phyloP scores from a whole-genome alignment of 1,140 invertebrate species.

The Physella acuta region DNA sequence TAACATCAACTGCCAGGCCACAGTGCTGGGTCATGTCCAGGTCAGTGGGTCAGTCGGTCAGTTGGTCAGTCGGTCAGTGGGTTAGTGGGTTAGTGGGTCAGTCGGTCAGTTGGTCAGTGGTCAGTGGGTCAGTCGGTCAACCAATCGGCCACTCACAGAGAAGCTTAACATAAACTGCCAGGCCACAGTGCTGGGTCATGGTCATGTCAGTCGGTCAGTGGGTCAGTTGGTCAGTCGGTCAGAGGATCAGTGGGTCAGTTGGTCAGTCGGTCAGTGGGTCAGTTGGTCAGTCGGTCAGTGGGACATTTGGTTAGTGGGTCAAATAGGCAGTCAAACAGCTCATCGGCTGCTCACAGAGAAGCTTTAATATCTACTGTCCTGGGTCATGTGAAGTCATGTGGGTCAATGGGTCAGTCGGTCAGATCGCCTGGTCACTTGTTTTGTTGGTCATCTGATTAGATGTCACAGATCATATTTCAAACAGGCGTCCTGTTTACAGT shows the following conservation, averaged over 20 bases:
- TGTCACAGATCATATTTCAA: too few relatives aligned
- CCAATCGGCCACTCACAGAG: too few relatives aligned
- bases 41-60: neutral
- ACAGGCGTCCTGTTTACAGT: too few relatives aligned
- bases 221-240: too few relatives aligned
- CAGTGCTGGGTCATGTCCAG: slow-evolving; percentile 21
- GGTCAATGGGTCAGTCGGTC: too few relatives aligned
- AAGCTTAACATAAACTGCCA: neutral
- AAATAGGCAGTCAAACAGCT: too few relatives aligned
- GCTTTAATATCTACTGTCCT: slow-evolving; percentile 8
- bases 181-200: slow-evolving; percentile 17
- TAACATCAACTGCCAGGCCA: neutral
- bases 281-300: slow-evolving; percentile 3
- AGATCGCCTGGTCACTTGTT: too few relatives aligned
- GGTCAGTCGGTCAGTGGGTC: slow-evolving; percentile 6
- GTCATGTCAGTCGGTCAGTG: slow-evolving; percentile 7
- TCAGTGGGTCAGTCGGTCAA: neutral
- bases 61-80: too few relatives aligned
- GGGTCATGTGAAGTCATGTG: slow-evolving; percentile 13
- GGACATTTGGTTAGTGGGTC: too few relatives aligned
- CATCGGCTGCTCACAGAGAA: neutral
- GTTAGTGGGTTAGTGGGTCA: too few relatives aligned
- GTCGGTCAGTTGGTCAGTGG: slow-evolving; percentile 9
- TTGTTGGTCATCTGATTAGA: too few relatives aligned
- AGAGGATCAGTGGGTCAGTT: too few relatives aligned